phyloP scores from a whole-genome alignment of 1,140 invertebrate genomes.

The Rhynchophorus ferrugineus region DNA sequence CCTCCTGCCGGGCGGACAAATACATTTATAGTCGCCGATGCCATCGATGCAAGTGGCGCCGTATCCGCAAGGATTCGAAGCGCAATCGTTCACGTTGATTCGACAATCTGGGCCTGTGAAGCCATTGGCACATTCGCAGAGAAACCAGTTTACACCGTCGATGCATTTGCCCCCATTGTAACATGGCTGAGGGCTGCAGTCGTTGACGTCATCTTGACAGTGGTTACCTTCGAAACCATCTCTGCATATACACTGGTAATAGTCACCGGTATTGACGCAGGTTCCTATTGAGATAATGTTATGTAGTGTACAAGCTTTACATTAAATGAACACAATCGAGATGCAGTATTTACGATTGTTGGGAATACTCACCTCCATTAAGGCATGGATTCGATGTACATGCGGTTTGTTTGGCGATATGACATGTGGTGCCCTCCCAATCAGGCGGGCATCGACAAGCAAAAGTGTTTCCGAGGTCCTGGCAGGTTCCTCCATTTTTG shows the following conservation, averaged over 20 bases:
- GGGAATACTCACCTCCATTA: constrained; percentile 50
- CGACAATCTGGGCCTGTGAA: constrained; percentile 67
- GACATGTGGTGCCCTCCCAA: constrained; percentile 65
- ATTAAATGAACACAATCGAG: too few relatives aligned
- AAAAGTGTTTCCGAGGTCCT: constrained; percentile 57
- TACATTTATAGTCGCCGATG: constrained; percentile 68
- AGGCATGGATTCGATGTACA: constrained; percentile 63
- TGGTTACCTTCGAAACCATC: constrained; percentile 57
- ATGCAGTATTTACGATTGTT: too few relatives aligned
- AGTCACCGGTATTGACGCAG: constrained; percentile 63
- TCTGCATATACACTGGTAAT: constrained; percentile 61
- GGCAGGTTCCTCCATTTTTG: constrained; percentile 58
- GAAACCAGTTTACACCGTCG: constrained; percentile 73
- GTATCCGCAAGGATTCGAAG: constrained; percentile 72
- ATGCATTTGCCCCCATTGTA: constrained; percentile 71
- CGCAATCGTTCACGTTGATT: constrained; percentile 72
- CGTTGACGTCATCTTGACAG: constrained; percentile 58
- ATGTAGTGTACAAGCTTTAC: too few relatives aligned
- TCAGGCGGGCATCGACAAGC: constrained; percentile 54
- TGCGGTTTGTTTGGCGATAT: constrained; percentile 61
- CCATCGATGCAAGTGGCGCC: constrained; percentile 75
- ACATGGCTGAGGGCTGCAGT: constrained; percentile 58
- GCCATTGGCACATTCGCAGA: constrained; percentile 65
- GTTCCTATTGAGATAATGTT: too few relatives aligned
- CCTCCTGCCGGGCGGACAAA: constrained; percentile 69